A percentile compares a stretch with the other conserved stretches of the same genome.
phyloP scores from a whole-genome alignment of 2,113 vertebrate genomes.

The Scomber scombrus region DNA sequence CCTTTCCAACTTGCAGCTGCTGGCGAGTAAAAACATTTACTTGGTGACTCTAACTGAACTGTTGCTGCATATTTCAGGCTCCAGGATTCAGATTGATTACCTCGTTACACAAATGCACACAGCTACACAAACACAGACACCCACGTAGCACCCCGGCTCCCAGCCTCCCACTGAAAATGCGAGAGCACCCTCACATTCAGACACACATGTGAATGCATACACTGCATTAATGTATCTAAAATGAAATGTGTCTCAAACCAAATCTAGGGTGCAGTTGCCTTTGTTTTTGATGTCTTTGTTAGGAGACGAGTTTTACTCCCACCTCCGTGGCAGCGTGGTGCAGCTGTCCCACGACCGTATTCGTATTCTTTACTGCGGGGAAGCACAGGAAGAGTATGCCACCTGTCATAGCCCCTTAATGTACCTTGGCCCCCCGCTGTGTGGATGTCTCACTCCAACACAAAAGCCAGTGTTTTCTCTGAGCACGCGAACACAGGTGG shows the following conservation, averaged over 20 bases:
- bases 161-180: conserved; percentile 7
- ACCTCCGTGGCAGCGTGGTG: conserved; percentile 18
- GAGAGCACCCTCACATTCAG: conserved; percentile 17
- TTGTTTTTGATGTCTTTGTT: conserved; percentile 38
- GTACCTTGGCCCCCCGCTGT: conserved; percentile 71
- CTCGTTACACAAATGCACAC: conserved; percentile 50
- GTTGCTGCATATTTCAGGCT: conserved; percentile 40
- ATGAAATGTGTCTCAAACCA: conserved; percentile 5
- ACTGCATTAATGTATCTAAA: neutral
- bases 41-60: conserved; percentile 15
- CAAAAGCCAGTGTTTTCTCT: conserved; percentile 82
- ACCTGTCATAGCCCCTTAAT: conserved; percentile 75
- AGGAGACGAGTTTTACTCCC: neutral
- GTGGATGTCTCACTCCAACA: conserved; percentile 79
- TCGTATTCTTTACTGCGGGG: conserved; percentile 31
- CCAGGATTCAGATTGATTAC: conserved; percentile 47
- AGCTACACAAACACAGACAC: conserved; percentile 62
- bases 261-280: neutral
- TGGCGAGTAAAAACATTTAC: conserved; percentile 12
- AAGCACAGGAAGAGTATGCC: conserved; percentile 50
- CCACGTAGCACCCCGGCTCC: conserved; percentile 5
- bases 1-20: conserved; percentile 29
- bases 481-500: conserved; percentile 84
- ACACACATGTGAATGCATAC: conserved; percentile 10
- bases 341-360: conserved; percentile 67